These are phyloP conservation scores for Saccostrea glomerata DNA, from an alignment of 1,140 invertebrate species.

Conservation along the genomic window DNA sequence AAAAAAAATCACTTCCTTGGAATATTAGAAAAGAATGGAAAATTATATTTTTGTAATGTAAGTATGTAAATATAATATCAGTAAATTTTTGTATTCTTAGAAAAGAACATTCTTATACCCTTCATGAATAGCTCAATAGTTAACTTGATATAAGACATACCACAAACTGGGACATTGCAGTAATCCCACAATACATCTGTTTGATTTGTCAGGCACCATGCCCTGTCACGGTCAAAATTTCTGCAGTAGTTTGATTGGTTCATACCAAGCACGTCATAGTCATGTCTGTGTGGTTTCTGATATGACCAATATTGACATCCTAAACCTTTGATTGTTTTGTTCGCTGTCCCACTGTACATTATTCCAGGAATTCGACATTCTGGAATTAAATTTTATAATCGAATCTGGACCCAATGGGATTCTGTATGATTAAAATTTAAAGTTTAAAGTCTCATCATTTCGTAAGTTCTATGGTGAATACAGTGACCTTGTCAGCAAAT, in stretches of 20 bases:
- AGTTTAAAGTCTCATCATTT: too few species aligned
- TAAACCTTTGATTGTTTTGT: not conserved
- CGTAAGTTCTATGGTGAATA: too few species aligned
- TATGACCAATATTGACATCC: not conserved
- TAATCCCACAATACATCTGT: not conserved
- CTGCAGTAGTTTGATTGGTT: conserved; percentile 1
- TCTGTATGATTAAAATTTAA: too few species aligned
- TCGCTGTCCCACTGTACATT: not conserved
- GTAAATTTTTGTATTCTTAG: too few species aligned
- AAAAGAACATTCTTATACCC: too few species aligned
- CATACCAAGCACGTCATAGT: not conserved
- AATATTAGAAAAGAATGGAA: too few species aligned
- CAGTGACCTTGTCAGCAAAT: too few species aligned
- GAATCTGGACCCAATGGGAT: too few species aligned
- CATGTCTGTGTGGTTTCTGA: not conserved
- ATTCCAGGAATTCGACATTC: not conserved
- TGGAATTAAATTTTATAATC: not conserved
- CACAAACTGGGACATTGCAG: not conserved
- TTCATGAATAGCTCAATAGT: not conserved
- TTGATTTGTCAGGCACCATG: not conserved
- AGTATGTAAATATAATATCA: too few species aligned
- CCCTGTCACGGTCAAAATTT: not conserved
- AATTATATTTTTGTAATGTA: too few species aligned
- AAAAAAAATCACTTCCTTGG: too few species aligned
- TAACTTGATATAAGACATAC: not conserved